Conservation (phyloP, 2,888 invertebrate species). For the Chloroclysta siterata region DNA sequence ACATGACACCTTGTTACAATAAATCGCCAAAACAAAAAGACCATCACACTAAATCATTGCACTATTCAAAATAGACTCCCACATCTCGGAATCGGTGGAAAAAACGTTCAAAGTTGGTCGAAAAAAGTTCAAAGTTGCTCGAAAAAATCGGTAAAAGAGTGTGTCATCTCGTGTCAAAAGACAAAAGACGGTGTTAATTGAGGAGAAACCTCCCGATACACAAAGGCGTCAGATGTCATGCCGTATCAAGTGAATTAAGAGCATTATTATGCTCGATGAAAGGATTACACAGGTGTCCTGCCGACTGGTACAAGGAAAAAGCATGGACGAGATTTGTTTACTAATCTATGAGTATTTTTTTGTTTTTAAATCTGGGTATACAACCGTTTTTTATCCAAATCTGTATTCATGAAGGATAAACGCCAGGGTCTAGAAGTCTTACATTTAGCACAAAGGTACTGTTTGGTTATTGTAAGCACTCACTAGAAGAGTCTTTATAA, state of each 20-base stretch:
- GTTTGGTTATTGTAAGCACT: too few relatives aligned
- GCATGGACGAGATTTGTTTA: slow-evolving; percentile 51
- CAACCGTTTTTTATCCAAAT: too few relatives aligned
- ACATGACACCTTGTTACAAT: slow-evolving; percentile 68
- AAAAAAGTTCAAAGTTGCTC: background rate
- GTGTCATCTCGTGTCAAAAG: slow-evolving; percentile 77
- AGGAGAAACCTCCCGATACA: slow-evolving; percentile 67
- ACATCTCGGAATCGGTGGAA: slow-evolving; percentile 34
- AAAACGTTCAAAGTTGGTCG: too few relatives aligned
- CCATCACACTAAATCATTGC: slow-evolving; percentile 76
- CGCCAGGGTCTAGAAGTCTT: too few relatives aligned
- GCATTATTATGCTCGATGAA: slow-evolving; percentile 79
- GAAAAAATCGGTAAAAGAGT: slow-evolving; percentile 51
- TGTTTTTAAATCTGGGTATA: background rate
- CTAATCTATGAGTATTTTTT: slow-evolving; percentile 30
- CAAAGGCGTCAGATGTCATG: slow-evolving; percentile 82
- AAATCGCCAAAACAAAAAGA: slow-evolving; percentile 73
- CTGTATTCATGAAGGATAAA: too few relatives aligned
- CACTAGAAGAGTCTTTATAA: too few relatives aligned
- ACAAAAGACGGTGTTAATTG: slow-evolving; percentile 78
- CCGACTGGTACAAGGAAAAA: slow-evolving; percentile 54
- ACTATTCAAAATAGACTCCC: slow-evolving; percentile 78
- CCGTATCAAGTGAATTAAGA: slow-evolving; percentile 82
- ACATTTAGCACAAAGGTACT: too few relatives aligned
- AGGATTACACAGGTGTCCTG: slow-evolving; percentile 83